Percentiles rank a stretch among this genome's conserved stretches.
Evolutionary conservation across 2,888 invertebrate genomes (phyloP).

Genomic region (Dastarcus helophoroides): DNA sequence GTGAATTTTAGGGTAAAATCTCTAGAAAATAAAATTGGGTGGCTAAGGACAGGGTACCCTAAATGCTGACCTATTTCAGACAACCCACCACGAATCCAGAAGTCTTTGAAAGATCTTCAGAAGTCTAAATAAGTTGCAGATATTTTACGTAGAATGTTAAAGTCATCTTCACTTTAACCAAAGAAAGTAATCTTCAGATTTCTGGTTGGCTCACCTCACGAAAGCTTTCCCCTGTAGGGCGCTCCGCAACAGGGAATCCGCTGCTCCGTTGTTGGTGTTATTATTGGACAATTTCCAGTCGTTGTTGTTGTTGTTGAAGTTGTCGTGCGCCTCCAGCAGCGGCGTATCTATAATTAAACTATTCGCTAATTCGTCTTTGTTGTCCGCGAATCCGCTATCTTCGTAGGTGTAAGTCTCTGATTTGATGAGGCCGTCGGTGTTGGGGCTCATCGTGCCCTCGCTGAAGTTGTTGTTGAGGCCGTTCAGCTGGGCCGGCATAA

Average conservation of each 20-base stretch:
- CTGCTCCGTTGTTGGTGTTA: conserved; percentile 33
- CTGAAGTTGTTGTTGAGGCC: conserved; percentile 48
- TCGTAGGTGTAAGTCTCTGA: conserved; percentile 65
- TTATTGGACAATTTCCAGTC: conserved; percentile 72
- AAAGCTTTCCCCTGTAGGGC: conserved; percentile 70
- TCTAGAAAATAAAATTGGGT: no score
- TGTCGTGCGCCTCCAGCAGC: conserved; percentile 43
- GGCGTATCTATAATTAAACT: conserved; percentile 42
- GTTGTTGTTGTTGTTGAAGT: conserved; percentile 63
- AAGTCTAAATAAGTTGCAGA: no score
- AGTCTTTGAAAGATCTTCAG: no score
- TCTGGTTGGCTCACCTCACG: no score
- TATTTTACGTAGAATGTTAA: no score
- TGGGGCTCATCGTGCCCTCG: conserved; percentile 44
- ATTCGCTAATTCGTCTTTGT: conserved; percentile 43
- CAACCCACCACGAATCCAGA: no score
- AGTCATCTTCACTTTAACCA: no score
- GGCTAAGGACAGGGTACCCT: no score
- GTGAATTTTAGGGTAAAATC: no score
- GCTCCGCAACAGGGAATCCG: conserved; percentile 68
- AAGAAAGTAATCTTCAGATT: no score
- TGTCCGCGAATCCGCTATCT: conserved; percentile 63
- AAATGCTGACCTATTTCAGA: no score
- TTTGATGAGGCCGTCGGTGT: conserved; percentile 53
- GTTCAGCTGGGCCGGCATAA: conserved; percentile 51